Evolutionary conservation across 2,888 invertebrate genomes (phyloP), one percentile per base, ranked within the genome.

Genomic region (Hirtodrosophila cameraria): DNA sequence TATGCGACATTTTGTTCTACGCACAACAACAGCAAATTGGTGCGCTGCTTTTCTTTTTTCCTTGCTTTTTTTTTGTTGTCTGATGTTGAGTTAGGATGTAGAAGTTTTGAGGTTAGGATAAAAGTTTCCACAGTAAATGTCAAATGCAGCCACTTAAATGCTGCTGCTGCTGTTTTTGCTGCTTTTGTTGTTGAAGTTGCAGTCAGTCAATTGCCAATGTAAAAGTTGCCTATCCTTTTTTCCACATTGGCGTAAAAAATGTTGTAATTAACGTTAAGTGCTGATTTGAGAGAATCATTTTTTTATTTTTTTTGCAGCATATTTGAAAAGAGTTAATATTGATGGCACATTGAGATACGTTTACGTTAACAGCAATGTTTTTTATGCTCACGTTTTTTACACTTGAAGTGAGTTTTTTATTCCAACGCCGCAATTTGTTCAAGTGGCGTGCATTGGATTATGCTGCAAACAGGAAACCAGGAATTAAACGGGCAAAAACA

Each of bases 201-300:
- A 55, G 66, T 50, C 59, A n/a, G 65, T 60, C 75, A 50, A 70
- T 78, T 77, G 75, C 31, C 63, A 71, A 38, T n/a, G n/a, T 45
- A 62, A 67, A 75, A 79, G 63, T 64, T 62, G 49, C 39, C 39
- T 63, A 42, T 43, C 48, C 58, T 28, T 39, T 11, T 18, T 84
- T 76, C 59, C 46, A 59, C 55, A 76, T 60, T 57, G 64, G 62
- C 25, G 9, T 1, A 25, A 39, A 30, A 12, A 28, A 54, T 52
- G 61, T 57, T 50, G 84, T 68, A 87, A 82, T 82, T 82, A 87
- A 70, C 70, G 59, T 70, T 70, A 82, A 82, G 88, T 82, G 86
- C 84, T 80, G 77, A 82, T 86, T 82, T 86, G 64, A 70, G 52
- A 57, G 60, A 62, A 41, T 64, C 45, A 55, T 31, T 45, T 57